These are phyloP conservation scores for Terrapene triunguis DNA, from an alignment of 2,113 vertebrate species.

Conservation along the genomic window DNA sequence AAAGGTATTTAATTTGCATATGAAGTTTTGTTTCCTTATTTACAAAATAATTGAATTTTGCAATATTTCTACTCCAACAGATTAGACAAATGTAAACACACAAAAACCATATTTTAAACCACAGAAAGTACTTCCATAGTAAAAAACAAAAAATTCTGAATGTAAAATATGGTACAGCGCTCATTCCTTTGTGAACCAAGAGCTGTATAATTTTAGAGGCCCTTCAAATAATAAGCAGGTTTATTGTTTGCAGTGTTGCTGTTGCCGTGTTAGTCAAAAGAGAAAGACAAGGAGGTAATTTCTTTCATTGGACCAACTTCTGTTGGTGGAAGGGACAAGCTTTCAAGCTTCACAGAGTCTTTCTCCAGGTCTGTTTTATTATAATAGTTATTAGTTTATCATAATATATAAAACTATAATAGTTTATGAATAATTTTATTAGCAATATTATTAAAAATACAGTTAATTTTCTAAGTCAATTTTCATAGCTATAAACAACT, in stretches of 20 bases:
- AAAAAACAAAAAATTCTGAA: not conserved
- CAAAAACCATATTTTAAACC: not conserved
- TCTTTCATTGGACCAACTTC: not conserved
- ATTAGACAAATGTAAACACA: fast-evolving
- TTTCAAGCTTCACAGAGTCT: not conserved
- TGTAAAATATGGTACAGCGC: fast-evolving
- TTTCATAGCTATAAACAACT: not conserved
- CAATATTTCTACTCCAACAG: not conserved
- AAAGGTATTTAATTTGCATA: fast-evolving
- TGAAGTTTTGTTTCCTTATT: not conserved
- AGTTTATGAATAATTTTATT: too few relatives aligned
- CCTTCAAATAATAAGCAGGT: not conserved
- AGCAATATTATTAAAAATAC: not conserved
- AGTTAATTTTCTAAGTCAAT: not conserved
- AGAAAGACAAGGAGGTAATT: not conserved
- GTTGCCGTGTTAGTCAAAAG: not conserved
- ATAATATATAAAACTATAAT: not conserved
- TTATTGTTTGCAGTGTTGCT: not conserved
- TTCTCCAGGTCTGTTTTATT: not conserved
- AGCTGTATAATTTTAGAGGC: not conserved
- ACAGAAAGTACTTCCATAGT: not conserved
- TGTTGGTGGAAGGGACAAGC: not conserved
- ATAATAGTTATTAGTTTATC: not conserved
- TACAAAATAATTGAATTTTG: fast-evolving
- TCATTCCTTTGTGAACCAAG: not conserved